phyloP scores from a whole-genome alignment of 2,113 vertebrate genomes.

The Suricata suricatta region DNA sequence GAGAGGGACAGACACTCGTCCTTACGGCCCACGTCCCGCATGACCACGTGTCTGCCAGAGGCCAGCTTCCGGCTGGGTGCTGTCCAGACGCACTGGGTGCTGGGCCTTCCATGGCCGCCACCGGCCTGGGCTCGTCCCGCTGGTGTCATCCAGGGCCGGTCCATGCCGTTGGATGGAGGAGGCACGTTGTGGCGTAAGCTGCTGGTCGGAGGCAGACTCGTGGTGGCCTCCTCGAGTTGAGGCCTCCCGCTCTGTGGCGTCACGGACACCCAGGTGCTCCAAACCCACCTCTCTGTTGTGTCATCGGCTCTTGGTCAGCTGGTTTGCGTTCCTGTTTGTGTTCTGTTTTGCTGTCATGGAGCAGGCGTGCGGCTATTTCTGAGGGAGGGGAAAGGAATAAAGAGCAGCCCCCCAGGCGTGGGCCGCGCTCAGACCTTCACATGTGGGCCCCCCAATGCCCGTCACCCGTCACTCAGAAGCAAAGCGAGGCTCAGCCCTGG shows the following conservation, averaged over 20 bases:
- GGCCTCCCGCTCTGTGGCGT: not conserved
- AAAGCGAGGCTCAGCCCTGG: not conserved
- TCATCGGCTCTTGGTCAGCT: accelerated
- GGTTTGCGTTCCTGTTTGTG: not conserved
- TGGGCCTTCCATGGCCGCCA: not conserved
- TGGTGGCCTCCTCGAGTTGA: accelerated
- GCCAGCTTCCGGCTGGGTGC: accelerated
- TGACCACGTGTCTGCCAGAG: accelerated
- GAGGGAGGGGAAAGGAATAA: not conserved
- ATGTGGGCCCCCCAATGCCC: not conserved
- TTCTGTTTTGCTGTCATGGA: not conserved
- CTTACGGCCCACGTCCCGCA: accelerated
- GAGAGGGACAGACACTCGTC: too few species aligned
- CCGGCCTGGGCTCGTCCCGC: accelerated
- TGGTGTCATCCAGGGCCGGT: accelerated
- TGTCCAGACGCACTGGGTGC: accelerated
- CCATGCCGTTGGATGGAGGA: accelerated
- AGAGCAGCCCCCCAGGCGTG: accelerated
- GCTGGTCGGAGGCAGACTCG: accelerated
- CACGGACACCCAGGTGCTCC: too few species aligned
- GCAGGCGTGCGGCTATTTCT: not conserved
- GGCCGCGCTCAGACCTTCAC: not conserved
- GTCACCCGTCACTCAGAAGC: not conserved
- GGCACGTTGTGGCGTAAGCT: accelerated
- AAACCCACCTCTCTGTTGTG: not conserved